phyloP scores from a whole-genome alignment of 1,140 invertebrate genomes.

The Bombus impatiens region DNA sequence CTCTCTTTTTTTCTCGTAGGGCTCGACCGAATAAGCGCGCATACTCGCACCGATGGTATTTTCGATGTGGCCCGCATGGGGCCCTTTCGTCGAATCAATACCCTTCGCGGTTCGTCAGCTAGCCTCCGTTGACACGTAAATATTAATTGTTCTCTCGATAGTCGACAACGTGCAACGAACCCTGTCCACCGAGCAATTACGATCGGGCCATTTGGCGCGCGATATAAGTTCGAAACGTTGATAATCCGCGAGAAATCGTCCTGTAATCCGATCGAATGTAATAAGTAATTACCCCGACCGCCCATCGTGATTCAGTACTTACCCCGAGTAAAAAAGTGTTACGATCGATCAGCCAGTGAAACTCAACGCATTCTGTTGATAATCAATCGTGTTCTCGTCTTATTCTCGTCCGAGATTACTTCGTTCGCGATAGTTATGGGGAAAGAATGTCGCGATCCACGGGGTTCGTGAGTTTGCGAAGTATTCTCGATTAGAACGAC shows the following conservation, averaged over 20 bases:
- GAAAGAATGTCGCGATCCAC: too few species aligned
- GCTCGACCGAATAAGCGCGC: conserved; percentile 54
- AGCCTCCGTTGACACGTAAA: conserved; percentile 53
- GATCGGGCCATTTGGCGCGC: not conserved
- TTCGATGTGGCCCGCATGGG: conserved; percentile 57
- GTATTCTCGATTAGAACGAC: too few species aligned
- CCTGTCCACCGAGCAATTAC: not conserved
- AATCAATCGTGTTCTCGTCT: not conserved
- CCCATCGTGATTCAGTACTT: conserved; percentile 2
- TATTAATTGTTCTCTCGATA: conserved; percentile 48
- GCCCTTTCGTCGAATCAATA: conserved; percentile 65
- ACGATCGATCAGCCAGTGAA: conserved; percentile 12
- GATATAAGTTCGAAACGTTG: not conserved
- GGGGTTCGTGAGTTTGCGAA: too few species aligned
- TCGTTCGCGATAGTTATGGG: too few species aligned
- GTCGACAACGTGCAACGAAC: conserved; percentile 21
- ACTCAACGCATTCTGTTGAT: not conserved
- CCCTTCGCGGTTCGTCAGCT: conserved; percentile 45
- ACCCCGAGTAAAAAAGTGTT: not conserved
- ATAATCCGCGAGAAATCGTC: not conserved
- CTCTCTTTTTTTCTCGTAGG: not conserved
- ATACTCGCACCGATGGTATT: conserved; percentile 61
- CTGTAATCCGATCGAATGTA: not conserved
- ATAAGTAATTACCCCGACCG: not conserved
- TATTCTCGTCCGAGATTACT: too few species aligned